phyloP scores from a whole-genome alignment of 2,888 invertebrate species.

The Tinea trinotella region DNA sequence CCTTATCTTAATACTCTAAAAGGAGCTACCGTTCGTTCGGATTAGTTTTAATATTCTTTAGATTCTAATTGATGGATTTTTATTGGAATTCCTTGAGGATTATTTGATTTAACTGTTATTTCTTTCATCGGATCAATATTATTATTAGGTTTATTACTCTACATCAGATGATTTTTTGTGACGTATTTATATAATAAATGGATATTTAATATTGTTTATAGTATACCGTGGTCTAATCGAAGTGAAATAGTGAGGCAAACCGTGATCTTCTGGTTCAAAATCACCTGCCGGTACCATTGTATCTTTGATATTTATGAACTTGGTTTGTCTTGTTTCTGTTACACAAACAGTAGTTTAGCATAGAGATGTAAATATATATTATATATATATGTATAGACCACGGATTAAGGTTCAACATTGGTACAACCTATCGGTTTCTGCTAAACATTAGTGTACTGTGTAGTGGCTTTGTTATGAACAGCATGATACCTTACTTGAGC shows the following conservation, averaged over 20 bases:
- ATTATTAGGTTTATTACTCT: background rate
- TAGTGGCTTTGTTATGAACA: slow-evolving; percentile 40
- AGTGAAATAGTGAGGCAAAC: no score
- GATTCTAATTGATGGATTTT: slow-evolving; percentile 10
- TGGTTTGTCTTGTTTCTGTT: no score
- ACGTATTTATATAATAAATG: no score
- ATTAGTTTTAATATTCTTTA: slow-evolving; percentile 21
- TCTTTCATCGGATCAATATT: background rate
- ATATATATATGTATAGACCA: background rate
- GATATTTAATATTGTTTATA: no score
- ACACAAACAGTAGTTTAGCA: no score
- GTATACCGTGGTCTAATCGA: no score
- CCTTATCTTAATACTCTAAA: slow-evolving; percentile 26
- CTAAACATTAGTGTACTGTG: slow-evolving; percentile 37
- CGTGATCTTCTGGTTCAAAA: no score
- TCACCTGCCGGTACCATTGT: no score
- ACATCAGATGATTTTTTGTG: background rate
- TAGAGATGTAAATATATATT: no score
- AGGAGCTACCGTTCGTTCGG: slow-evolving; percentile 24
- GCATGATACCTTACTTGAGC: slow-evolving; percentile 55
- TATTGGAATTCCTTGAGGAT: slow-evolving; percentile 11
- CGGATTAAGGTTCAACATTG: background rate
- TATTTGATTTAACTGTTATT: background rate
- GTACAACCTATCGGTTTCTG: slow-evolving; percentile 2
- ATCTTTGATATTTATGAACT: no score